phyloP scores from a whole-genome alignment of 1,140 invertebrate species.

The Drosophila tropicalis region DNA sequence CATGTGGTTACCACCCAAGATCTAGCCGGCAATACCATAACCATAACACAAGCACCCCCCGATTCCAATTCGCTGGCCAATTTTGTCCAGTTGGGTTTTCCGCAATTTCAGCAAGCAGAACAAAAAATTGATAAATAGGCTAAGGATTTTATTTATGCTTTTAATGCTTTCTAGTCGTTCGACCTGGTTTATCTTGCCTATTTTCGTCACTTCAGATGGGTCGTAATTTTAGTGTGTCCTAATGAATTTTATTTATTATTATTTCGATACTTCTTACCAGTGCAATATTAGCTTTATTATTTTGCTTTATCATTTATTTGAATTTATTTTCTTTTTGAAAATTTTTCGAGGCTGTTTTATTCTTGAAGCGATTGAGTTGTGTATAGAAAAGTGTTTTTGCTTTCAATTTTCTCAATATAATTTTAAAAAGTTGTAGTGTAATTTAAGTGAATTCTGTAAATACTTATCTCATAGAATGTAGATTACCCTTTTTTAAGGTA shows the following conservation, averaged over 20 bases:
- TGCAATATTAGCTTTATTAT: conserved; percentile 25
- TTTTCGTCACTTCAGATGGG: conserved; percentile 4
- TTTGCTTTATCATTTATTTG: conserved; percentile 4
- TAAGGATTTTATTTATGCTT: not conserved
- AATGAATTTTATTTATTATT: conserved; percentile 2
- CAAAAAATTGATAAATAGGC: conserved; percentile 63
- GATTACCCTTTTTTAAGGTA: conserved; percentile 11
- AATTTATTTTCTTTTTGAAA: not conserved
- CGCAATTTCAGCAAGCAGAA: conserved; percentile 64
- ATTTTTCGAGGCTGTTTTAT: not conserved
- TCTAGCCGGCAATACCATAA: conserved; percentile 73
- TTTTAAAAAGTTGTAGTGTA: not conserved
- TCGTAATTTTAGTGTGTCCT: not conserved
- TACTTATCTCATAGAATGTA: conserved; percentile 7
- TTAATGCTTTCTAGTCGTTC: conserved; percentile 52
- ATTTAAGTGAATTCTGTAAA: not conserved
- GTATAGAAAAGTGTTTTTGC: not conserved
- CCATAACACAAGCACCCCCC: conserved; percentile 71
- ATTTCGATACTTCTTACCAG: conserved; percentile 1
- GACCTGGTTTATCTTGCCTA: not conserved
- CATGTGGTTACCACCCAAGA: conserved; percentile 71
- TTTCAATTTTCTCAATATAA: not conserved
- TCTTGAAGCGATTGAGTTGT: not conserved
- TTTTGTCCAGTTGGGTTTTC: conserved; percentile 71
- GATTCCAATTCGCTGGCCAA: conserved; percentile 72